Conservation (phyloP, 2,113 vertebrate species). For the Vulpes vulpes region DNA sequence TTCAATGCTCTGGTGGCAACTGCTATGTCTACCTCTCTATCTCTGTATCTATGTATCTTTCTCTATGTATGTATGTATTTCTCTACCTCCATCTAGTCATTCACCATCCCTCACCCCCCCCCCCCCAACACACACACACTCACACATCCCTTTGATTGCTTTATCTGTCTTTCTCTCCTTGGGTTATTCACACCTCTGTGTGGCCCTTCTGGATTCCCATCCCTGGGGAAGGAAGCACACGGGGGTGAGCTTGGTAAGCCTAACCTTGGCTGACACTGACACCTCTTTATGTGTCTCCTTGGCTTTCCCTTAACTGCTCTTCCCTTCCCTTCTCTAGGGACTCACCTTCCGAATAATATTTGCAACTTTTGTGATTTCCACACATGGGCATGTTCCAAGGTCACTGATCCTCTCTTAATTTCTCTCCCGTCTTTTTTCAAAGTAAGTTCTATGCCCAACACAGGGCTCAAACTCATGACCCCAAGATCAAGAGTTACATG, state of each 20-base stretch:
- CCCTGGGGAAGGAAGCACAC: neutral
- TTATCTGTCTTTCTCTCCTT: neutral
- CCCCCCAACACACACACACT: no score
- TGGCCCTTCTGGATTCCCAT: neutral
- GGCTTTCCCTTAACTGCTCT: neutral
- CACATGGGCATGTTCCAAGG: accelerated
- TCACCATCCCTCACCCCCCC: neutral
- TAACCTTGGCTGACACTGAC: neutral
- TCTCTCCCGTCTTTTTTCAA: neutral
- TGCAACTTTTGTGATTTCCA: accelerated
- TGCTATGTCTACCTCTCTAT: neutral
- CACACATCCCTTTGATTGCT: neutral
- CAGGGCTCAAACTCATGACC: neutral
- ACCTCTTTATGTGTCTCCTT: no score
- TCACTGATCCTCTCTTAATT: accelerated
- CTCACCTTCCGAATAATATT: no score
- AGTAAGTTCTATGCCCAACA: neutral
- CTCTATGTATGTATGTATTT: neutral
- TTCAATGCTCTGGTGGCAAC: neutral
- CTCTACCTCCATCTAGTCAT: neutral
- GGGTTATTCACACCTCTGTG: neutral
- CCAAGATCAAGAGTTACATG: neutral
- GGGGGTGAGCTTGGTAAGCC: no score
- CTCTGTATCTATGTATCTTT: neutral
- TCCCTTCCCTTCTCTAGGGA: no score